Percentiles rank a stretch among this genome's conserved stretches.
Evolutionary conservation across 2,797 vertebrate species (phyloP).

Genomic region (Notolabrus celidotus): DNA sequence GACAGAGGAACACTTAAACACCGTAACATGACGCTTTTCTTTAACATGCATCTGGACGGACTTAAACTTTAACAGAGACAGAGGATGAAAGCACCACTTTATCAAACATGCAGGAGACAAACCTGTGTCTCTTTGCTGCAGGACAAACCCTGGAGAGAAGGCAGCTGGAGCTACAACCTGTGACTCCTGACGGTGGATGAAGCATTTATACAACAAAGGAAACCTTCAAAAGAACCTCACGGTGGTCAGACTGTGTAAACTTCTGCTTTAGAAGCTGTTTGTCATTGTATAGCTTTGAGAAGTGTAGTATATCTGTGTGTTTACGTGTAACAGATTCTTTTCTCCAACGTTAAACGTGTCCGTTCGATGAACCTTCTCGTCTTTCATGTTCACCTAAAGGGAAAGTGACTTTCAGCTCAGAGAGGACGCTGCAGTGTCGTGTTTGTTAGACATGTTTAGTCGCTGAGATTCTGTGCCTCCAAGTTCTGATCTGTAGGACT

Average conservation of each 20-base stretch:
- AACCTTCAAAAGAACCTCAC: background rate
- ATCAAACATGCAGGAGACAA: background rate
- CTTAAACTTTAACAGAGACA: constrained; percentile 7
- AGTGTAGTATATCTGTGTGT: constrained; percentile 48
- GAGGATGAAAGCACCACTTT: background rate
- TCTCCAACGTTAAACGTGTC: constrained; percentile 47
- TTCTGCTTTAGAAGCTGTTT: constrained; percentile 9
- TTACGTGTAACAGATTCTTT: constrained; percentile 50
- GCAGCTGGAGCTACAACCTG: constrained; percentile 8
- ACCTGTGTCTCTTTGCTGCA: background rate
- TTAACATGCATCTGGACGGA: background rate
- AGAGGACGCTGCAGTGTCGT: constrained; percentile 24
- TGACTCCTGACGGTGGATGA: background rate
- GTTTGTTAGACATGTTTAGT: constrained; percentile 42
- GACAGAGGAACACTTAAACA: constrained; percentile 57
- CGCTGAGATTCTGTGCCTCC: constrained; percentile 52
- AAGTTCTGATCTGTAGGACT: constrained; percentile 42
- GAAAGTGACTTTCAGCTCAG: constrained; percentile 5
- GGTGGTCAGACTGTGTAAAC: background rate
- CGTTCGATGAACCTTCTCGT: constrained; percentile 52
- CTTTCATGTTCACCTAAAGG: constrained; percentile 33
- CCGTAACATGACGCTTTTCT: background rate
- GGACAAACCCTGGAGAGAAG: constrained; percentile 2
- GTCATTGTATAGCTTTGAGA: constrained; percentile 47
- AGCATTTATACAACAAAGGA: background rate